Conservation (phyloP, 2,113 vertebrate species). For the Sinocyclocheilus anshuiensis region DNA sequence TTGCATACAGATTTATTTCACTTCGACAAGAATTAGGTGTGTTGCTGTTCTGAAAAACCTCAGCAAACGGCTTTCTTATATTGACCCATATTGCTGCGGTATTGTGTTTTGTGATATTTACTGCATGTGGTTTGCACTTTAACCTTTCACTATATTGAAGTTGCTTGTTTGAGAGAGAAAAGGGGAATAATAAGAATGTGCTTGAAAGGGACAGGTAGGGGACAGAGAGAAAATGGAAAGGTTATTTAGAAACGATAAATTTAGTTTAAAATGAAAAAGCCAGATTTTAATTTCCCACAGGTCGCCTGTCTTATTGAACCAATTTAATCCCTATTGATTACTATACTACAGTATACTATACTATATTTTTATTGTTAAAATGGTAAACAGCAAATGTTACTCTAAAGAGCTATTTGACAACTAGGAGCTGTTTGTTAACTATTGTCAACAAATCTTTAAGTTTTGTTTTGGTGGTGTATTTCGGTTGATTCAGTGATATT, state of each 20-base stretch:
- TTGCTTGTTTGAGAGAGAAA: slow-evolving; percentile 19
- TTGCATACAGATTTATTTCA: neutral
- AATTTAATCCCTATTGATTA: neutral
- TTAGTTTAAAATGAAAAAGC: neutral
- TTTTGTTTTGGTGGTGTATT: neutral
- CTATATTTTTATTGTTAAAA: neutral
- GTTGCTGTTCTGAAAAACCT: neutral
- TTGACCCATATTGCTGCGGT: neutral
- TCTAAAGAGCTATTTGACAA: neutral
- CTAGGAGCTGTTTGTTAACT: neutral
- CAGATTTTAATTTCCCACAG: neutral
- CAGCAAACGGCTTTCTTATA: slow-evolving; percentile 39
- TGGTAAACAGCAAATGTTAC: neutral
- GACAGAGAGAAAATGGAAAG: slow-evolving; percentile 3
- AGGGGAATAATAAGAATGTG: slow-evolving; percentile 22
- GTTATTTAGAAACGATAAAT: neutral
- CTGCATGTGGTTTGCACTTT: slow-evolving; percentile 11
- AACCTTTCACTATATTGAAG: slow-evolving; percentile 29
- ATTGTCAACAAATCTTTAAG: neutral
- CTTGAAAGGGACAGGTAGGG: slow-evolving; percentile 33
- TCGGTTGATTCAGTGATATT: neutral
- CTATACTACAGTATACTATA: neutral
- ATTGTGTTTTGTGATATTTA: slow-evolving; percentile 17
- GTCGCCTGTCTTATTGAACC: neutral
- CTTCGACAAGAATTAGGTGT: neutral